Evolutionary conservation across 2,113 vertebrate species (phyloP).

Genomic region (Tupaia tana): DNA sequence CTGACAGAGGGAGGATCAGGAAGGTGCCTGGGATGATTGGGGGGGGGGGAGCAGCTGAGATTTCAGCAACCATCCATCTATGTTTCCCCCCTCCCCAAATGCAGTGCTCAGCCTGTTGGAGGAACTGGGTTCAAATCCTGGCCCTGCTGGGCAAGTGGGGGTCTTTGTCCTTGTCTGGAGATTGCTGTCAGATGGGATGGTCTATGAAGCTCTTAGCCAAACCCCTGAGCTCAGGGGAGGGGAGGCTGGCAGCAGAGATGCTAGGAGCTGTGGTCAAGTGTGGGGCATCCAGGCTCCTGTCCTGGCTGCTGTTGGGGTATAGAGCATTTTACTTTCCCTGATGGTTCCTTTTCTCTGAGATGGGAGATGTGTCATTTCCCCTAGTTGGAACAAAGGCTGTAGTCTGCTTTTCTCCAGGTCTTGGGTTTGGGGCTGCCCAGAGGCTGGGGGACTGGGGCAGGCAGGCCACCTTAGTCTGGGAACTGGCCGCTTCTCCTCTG

Average conservation of each 20-base stretch:
- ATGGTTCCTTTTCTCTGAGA: fast-evolving
- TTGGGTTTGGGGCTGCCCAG: neutral
- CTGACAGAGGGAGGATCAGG: neutral
- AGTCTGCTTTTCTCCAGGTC: neutral
- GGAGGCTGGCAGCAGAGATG: neutral
- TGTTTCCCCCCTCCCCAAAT: neutral
- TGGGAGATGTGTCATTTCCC: neutral
- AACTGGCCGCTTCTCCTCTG: neutral
- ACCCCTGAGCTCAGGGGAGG: neutral
- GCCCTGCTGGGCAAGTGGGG: neutral
- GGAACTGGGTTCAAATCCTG: neutral
- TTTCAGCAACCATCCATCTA: neutral
- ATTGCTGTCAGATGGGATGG: neutral
- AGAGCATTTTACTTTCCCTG: neutral
- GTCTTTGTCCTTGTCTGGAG: neutral
- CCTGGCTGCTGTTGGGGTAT: neutral
- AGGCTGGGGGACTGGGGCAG: neutral
- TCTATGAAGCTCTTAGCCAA: neutral
- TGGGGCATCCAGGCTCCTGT: neutral
- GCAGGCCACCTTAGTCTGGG: neutral
- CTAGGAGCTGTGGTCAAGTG: no score
- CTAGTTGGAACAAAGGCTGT: neutral
- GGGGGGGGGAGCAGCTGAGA: neutral
- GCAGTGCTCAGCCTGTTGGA: no score
- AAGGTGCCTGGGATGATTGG: no score